Base-by-base conservation (phyloP, 2,797 vertebrate species). In the Rousettus madagascariensis region DNA sequence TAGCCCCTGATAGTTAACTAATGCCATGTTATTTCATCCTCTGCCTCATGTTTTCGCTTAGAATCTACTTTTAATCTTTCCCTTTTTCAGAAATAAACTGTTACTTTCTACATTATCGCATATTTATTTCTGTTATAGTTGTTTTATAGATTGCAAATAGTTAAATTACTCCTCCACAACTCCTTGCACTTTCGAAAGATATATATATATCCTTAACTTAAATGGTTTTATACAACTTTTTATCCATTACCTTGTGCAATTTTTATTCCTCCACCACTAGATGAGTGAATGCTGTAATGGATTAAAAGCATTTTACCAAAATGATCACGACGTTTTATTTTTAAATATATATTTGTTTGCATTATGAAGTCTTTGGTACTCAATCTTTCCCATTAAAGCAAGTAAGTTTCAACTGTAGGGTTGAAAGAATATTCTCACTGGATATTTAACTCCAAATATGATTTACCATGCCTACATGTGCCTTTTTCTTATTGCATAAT, bases 391-490 rank as follows among this genome's bases (percentile, higher is more conserved):
- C 33, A 78, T 90, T n/a, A 95, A 90, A 94, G 38, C 46, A 86
- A 94, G 16, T 66, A 68, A 49, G 8, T 93, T 92, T 71, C 51
- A 75, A 26, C 66, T 41, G 16, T 33, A 85, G 26, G 26, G 38
- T 1, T 30, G 57, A 92, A 72, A 63, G 5, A 90, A 43, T 87
- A 79, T 59, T 65, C 33, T 90, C 24, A 51, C 38, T 38, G 57
- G 87, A 75, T 75, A 77, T 90, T 91, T 95, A 94, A 90, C n/a
- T 85, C 49, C 63, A 86, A 59, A 75, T 89, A 55, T 53, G 75
- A 68, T 77, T 96, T 83, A 77, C 61, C 30, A 55, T 91, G 33
- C 57, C 19, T 65, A 13, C 1, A 0, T 61, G 10, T 63, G 22
- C 26, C 22, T 19, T 65, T 80, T 90, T 96, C 38, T 95, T 51